Base-by-base conservation (phyloP, 1,140 invertebrate species). In the Diachasmimorpha longicaudata region DNA sequence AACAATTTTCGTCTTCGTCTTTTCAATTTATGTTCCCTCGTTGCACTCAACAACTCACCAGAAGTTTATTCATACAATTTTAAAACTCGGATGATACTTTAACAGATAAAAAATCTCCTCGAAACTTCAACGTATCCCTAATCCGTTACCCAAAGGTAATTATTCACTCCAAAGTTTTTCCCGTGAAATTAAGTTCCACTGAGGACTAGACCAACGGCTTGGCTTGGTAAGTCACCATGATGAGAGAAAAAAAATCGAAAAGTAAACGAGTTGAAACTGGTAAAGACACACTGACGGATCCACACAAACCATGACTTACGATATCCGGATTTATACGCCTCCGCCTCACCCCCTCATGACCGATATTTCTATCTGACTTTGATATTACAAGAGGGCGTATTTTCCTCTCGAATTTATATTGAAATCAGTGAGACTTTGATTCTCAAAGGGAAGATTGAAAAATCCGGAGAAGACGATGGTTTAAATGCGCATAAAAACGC, bases 161-260 rank as follows among this genome's bases (percentile, higher is more conserved):
- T 63, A 63, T 63, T 63, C 58, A 63, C 58, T 63, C 58, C 23
- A 31, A 63, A 63, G 58, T 63, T 63, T 52, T 63, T 63, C 58
- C 23, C 9, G 58, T 63, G 58, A 31, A 63, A 63, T 63, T 23
- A 63, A 63, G 21, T 63, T 25, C 23, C 58, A 14, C 19, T 1
- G 21, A 25, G 4, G 19, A 16, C n/a, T 55, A 19, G 48, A 55
- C 9, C 48, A 55, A 55, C n/a, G 48, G 48, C 39, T 16, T 16
- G 48, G 14, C 48, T 63, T 25, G 58, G 58, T 63, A 63, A 63
- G 58, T 19, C 58, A 10, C 21, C 23, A 23, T 63, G 23, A 63
- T 25, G 23, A 31, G 31, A 25, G 31, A 31, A 63, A 25, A 63
- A 63, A 63, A 25, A 63, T 63, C 1, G 11, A 25, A 25, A 25